Conservation (phyloP, 2,797 vertebrate species). For the Oophaga sylvatica region DNA sequence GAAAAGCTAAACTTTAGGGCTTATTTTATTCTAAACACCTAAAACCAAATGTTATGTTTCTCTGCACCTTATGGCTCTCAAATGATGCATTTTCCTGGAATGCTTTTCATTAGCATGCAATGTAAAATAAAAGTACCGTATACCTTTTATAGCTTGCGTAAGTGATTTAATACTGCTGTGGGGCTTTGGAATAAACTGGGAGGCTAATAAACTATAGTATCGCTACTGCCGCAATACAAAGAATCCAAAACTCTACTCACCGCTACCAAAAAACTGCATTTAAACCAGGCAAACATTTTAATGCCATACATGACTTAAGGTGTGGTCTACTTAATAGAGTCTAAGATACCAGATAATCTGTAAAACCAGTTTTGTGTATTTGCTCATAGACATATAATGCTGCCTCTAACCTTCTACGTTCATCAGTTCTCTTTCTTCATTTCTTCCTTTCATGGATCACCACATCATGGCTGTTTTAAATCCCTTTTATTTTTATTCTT, state of each 20-base stretch:
- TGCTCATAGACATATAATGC: too few relatives aligned
- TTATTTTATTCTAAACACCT: conserved; percentile 3
- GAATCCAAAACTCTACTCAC: background rate
- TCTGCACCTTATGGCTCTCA: background rate
- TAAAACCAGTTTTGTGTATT: too few relatives aligned
- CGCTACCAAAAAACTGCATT: background rate
- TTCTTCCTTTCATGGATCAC: too few relatives aligned
- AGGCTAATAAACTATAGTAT: background rate
- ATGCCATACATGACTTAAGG: too few relatives aligned
- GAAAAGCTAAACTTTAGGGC: background rate
- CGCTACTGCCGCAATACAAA: background rate
- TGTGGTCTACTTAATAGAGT: too few relatives aligned
- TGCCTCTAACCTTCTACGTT: too few relatives aligned
- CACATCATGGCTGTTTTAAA: too few relatives aligned
- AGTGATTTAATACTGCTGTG: background rate
- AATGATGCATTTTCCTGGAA: background rate
- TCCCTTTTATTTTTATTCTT: too few relatives aligned
- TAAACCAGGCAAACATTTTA: background rate
- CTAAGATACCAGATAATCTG: too few relatives aligned
- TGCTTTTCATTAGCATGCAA: background rate
- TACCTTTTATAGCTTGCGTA: background rate
- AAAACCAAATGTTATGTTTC: background rate
- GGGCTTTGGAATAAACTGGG: background rate
- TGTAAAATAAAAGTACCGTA: background rate
- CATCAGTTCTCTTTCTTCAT: too few relatives aligned